Evolutionary conservation across 2,888 invertebrate genomes (phyloP).

Genomic region (Dascillus cervinus): DNA sequence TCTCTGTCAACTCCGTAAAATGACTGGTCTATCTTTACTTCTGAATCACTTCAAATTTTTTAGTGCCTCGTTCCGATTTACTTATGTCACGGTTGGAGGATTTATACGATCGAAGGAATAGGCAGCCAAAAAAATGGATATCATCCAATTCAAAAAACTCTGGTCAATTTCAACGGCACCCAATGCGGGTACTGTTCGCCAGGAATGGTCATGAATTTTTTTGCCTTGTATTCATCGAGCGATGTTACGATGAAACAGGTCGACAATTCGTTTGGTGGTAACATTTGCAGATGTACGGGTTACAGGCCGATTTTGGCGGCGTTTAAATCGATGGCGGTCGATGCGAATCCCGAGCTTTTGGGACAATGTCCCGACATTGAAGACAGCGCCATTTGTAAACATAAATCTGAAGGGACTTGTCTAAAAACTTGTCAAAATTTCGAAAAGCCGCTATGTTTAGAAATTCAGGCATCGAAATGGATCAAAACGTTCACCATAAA

Average conservation of each 20-base stretch:
- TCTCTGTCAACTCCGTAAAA: conserved; percentile 60
- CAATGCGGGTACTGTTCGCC: conserved; percentile 68
- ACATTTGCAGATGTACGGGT: conserved; percentile 67
- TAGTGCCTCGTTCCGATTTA: conserved; percentile 49
- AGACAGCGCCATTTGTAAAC: conserved; percentile 34
- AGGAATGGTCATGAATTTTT: conserved; percentile 73
- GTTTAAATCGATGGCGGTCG: conserved; percentile 50
- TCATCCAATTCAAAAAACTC: conserved; percentile 52
- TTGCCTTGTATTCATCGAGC: conserved; percentile 43
- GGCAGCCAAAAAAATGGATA: conserved; percentile 55
- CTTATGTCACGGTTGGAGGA: conserved; percentile 54
- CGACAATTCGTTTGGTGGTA: conserved; percentile 63
- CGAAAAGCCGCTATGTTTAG: conserved; percentile 33
- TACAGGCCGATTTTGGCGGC: conserved; percentile 56
- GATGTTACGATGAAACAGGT: conserved; percentile 51
- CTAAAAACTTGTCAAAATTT: conserved; percentile 39
- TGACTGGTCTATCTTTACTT: neutral
- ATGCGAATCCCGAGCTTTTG: conserved; percentile 38
- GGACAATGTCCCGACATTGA: conserved; percentile 46
- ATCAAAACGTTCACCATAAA: conserved; percentile 49
- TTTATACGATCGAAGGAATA: conserved; percentile 65
- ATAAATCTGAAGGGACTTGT: conserved; percentile 22
- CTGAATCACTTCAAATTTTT: conserved; percentile 9
- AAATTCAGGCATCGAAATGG: conserved; percentile 44
- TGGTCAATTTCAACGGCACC: conserved; percentile 55